phyloP scores from a whole-genome alignment of 2,888 invertebrate species.

The Lepidochrysops patricia region DNA sequence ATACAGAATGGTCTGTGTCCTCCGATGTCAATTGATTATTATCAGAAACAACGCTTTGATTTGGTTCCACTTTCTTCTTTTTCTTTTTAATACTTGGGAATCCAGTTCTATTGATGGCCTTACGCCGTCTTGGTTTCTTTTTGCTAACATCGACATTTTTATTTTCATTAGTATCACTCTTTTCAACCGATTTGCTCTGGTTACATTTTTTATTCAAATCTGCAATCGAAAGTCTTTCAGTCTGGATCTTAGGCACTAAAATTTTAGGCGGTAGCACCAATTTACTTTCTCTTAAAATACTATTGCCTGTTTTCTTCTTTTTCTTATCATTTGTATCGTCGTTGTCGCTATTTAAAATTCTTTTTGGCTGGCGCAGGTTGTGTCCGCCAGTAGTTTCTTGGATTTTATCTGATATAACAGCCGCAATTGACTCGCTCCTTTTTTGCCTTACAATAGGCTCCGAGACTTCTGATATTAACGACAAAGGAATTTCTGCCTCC shows the following conservation, averaged over 20 bases:
- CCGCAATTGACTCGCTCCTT: conserved; percentile 63
- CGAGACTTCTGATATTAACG: conserved; percentile 55
- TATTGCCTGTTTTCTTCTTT: conserved; percentile 58
- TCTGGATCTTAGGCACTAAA: conserved; percentile 53
- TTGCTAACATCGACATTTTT: conserved; percentile 42
- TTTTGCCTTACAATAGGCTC: conserved; percentile 57
- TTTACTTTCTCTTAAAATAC: conserved; percentile 63
- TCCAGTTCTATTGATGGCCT: conserved; percentile 89
- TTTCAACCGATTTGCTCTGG: conserved; percentile 41
- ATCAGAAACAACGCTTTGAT: conserved; percentile 41
- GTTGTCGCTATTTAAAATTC: conserved; percentile 52
- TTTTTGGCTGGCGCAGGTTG: conserved; percentile 60
- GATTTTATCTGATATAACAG: conserved; percentile 67
- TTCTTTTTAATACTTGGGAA: conserved; percentile 90
- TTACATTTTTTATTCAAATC: conserved; percentile 43
- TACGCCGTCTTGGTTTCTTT: conserved; percentile 77
- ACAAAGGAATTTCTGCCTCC: conserved; percentile 59
- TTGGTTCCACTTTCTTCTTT: conserved; percentile 78
- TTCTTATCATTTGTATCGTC: conserved; percentile 57
- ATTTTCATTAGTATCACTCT: conserved; percentile 37
- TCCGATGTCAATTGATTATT: conserved; percentile 53
- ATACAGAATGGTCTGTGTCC: conserved; percentile 65
- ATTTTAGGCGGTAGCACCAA: conserved; percentile 57
- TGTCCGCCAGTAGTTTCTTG: conserved; percentile 61
- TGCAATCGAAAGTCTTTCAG: conserved; percentile 46